Evolutionary conservation across 2,113 vertebrate genomes (phyloP).

Genomic region (Eclectus roratus): DNA sequence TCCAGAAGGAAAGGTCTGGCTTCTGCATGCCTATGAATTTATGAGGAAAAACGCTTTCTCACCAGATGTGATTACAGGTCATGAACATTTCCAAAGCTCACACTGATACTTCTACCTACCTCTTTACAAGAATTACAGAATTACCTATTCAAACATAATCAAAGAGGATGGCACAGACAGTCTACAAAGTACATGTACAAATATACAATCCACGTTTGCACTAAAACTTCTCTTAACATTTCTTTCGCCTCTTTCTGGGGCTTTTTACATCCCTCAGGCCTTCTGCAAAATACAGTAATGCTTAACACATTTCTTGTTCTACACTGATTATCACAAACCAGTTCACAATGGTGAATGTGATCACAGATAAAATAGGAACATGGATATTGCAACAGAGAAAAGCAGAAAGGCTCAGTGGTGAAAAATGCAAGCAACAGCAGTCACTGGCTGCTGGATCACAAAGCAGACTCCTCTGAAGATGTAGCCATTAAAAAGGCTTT

Average conservation of each 20-base stretch:
- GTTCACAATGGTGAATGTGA: not conserved
- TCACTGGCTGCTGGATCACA: not conserved
- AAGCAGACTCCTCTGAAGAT: not conserved
- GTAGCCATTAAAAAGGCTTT: not conserved
- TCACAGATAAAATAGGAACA: not conserved
- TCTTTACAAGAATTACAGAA: slow-evolving; percentile 40
- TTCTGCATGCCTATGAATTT: slow-evolving; percentile 45
- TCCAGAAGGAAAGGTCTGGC: slow-evolving; percentile 27
- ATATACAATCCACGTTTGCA: not conserved
- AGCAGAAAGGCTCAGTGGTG: not conserved
- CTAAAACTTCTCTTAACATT: not conserved
- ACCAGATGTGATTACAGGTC: slow-evolving; percentile 33
- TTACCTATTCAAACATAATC: slow-evolving; percentile 45
- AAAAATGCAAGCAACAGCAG: not conserved
- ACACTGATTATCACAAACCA: not conserved
- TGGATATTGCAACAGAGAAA: not conserved
- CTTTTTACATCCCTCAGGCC: not conserved
- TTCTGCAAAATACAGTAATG: not conserved
- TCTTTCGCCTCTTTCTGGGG: not conserved
- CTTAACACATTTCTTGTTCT: not conserved
- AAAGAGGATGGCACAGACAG: not conserved
- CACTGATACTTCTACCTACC: not conserved
- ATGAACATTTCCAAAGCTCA: slow-evolving; percentile 30
- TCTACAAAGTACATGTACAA: not conserved
- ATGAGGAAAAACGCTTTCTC: slow-evolving; percentile 23